These are phyloP conservation scores for Lepilemur septentrionalis DNA, from an alignment of 2,797 vertebrate genomes.

Conservation along the genomic window DNA sequence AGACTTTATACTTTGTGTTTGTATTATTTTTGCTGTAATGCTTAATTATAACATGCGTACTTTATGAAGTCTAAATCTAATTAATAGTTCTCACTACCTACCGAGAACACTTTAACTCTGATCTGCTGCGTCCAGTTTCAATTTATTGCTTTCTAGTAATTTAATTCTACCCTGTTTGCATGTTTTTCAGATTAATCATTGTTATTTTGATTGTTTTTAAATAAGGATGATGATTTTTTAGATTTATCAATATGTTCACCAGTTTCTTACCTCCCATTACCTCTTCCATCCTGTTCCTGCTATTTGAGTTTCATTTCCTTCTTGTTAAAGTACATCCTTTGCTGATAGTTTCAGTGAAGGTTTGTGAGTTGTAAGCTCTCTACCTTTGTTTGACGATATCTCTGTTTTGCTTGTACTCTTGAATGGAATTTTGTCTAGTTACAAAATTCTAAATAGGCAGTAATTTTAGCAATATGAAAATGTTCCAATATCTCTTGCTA, in stretches of 20 bases:
- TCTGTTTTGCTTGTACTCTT: background rate
- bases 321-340: background rate
- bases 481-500: background rate
- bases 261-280: background rate
- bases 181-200: background rate
- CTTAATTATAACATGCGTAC: background rate
- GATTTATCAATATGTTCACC: background rate
- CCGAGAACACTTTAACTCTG: background rate
- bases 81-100: background rate
- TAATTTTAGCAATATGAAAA: background rate
- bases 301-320: background rate
- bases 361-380: background rate
- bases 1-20: background rate
- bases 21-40: background rate
- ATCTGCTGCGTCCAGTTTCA: background rate
- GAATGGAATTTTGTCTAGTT: background rate
- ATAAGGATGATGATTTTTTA: background rate
- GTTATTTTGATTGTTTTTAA: background rate
- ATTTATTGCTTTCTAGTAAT: background rate
- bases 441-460: background rate
- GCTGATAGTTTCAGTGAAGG: background rate
- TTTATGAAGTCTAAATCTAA: background rate
- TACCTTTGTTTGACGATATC: background rate
- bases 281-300: background rate
- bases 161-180: background rate